These are phyloP conservation scores for Tiliacea aurago DNA, from an alignment of 2,888 invertebrate genomes.

Conservation along the genomic window DNA sequence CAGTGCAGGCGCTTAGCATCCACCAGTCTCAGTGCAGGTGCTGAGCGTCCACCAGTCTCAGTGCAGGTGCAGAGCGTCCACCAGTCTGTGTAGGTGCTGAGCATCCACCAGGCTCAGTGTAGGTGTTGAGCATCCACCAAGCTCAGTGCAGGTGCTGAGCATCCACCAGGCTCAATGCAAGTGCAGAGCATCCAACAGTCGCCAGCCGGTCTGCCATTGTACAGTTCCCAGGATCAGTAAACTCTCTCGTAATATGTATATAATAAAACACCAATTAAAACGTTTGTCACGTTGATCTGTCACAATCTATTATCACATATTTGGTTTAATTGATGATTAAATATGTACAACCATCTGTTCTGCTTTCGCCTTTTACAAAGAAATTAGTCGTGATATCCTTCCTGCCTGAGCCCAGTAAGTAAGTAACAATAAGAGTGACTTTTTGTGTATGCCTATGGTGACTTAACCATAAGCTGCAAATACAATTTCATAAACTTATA, in stretches of 20 bases:
- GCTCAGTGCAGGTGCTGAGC: too few species aligned
- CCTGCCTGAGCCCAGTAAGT: not conserved
- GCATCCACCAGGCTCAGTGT: too few species aligned
- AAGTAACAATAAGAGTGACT: too few species aligned
- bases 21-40: not conserved
- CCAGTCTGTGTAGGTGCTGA: not conserved
- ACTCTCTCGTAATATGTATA: slow-evolving; percentile 12
- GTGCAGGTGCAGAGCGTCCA: too few species aligned
- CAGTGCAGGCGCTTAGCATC: too few species aligned
- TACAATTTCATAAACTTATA: too few species aligned
- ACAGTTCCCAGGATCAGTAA: slow-evolving; percentile 37
- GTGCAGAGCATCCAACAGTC: not conserved
- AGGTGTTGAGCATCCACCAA: too few species aligned
- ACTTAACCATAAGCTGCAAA: not conserved
- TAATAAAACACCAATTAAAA: slow-evolving; percentile 35
- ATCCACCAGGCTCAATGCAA: too few species aligned
- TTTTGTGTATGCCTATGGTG: too few species aligned
- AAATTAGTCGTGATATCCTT: slow-evolving; percentile 3
- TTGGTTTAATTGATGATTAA: slow-evolving; percentile 33
- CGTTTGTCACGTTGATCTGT: slow-evolving; percentile 28
- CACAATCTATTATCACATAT: slow-evolving; percentile 1
- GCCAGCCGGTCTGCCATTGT: not conserved
- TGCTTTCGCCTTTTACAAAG: slow-evolving; percentile 38
- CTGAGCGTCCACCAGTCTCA: too few species aligned
- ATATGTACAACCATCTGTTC: slow-evolving; percentile 15